These are phyloP conservation scores for Drosophila rubida DNA, from an alignment of 2,888 invertebrate species.

Conservation along the genomic window DNA sequence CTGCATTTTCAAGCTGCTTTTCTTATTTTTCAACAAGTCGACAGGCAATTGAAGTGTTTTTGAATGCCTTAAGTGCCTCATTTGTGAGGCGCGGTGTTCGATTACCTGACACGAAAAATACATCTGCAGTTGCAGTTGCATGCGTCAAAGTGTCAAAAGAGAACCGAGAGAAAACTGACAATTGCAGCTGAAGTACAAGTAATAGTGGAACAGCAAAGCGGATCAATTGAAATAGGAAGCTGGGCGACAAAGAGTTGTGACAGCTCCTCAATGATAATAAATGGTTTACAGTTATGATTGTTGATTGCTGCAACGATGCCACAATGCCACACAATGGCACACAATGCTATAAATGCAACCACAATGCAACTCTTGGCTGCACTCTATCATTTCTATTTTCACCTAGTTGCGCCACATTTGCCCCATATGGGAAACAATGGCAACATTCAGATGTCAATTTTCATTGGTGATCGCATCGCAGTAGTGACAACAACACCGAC, in stretches of 20 bases:
- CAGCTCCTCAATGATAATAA: conserved; percentile 37
- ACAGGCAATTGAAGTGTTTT: conserved; percentile 33
- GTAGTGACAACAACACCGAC: conserved; percentile 13
- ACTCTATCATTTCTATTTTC: conserved; percentile 59
- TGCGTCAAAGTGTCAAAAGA: conserved; percentile 12
- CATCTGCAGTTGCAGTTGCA: conserved; percentile 44
- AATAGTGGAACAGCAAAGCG: conserved; percentile 18
- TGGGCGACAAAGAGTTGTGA: conserved; percentile 26
- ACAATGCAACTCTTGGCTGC: conserved; percentile 1
- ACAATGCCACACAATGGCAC: not conserved
- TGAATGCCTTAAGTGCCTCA: conserved; percentile 39
- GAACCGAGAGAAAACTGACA: conserved; percentile 19
- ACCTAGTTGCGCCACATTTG: conserved; percentile 37
- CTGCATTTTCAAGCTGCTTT: not conserved
- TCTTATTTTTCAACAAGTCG: conserved; percentile 10
- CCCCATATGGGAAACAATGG: conserved; percentile 9
- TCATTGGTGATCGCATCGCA: conserved; percentile 45
- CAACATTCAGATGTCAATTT: conserved; percentile 56
- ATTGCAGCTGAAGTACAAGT: conserved; percentile 1
- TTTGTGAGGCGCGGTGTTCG: conserved; percentile 61
- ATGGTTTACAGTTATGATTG: conserved; percentile 20
- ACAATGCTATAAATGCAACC: not conserved
- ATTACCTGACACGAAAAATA: conserved; percentile 64
- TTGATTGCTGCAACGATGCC: conserved; percentile 12
- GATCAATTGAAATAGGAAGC: conserved; percentile 46